Conservation (phyloP, 2,888 invertebrate genomes). For the Hipparchia sbordonii region DNA sequence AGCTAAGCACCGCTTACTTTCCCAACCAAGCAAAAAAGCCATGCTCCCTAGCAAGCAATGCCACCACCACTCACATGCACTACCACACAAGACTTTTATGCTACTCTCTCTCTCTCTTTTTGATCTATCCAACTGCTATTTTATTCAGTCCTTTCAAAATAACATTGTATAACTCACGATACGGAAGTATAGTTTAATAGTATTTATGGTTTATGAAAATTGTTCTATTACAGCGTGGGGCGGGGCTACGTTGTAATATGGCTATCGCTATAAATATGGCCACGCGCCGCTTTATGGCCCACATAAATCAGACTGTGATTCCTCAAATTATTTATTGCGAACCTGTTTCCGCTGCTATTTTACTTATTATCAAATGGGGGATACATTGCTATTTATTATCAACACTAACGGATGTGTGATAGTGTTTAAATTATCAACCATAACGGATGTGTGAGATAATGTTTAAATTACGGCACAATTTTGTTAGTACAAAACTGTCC, state of each 20-base stretch:
- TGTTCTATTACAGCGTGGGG: constrained; percentile 34
- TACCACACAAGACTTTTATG: too few species aligned
- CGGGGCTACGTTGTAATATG: constrained; percentile 40
- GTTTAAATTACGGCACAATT: not conserved
- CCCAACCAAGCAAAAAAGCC: too few species aligned
- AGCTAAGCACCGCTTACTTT: too few species aligned
- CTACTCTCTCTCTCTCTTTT: too few species aligned
- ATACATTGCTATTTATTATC: constrained; percentile 32
- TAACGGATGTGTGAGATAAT: not conserved
- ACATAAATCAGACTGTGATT: constrained; percentile 49
- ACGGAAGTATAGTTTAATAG: not conserved
- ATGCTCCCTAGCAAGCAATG: too few species aligned
- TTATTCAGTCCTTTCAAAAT: not conserved
- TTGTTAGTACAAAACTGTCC: not conserved
- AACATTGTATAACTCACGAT: not conserved
- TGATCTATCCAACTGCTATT: not conserved
- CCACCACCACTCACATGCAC: too few species aligned
- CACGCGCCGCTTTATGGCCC: constrained; percentile 45
- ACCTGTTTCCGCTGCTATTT: constrained; percentile 43
- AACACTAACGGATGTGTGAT: not conserved
- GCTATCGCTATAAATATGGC: constrained; percentile 46
- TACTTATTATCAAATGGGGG: constrained; percentile 34
- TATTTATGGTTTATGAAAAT: constrained; percentile 29
- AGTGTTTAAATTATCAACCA: not conserved
- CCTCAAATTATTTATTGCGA: constrained; percentile 51